Evolutionary conservation across 2,113 vertebrate genomes (phyloP).

Genomic region (Neoarius graeffei): DNA sequence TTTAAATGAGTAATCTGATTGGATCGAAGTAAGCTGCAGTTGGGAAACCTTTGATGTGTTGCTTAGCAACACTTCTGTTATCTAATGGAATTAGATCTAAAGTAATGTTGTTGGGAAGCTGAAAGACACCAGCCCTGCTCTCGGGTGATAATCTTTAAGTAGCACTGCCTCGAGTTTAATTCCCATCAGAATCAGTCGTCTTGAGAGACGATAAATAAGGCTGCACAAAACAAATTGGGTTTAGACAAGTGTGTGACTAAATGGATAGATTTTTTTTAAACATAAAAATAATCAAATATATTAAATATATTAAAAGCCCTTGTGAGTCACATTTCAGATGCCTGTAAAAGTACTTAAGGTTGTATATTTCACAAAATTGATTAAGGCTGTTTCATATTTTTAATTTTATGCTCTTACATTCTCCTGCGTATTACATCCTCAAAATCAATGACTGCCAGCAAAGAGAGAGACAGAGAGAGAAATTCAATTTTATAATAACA

Average conservation of each 20-base stretch:
- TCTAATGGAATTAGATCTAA: slow-evolving; percentile 21
- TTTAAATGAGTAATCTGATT: slow-evolving; percentile 6
- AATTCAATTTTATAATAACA: background rate
- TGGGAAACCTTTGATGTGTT: slow-evolving; percentile 13
- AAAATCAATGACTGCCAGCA: no score
- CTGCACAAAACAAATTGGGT: background rate
- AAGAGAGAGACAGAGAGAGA: no score
- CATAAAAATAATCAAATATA: background rate
- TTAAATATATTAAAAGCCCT: background rate
- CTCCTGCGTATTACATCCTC: background rate
- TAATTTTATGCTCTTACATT: background rate
- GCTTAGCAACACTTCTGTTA: slow-evolving; percentile 18
- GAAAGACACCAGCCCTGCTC: background rate
- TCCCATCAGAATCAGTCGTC: background rate
- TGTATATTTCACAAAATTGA: background rate
- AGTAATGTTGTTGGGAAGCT: slow-evolving; percentile 13
- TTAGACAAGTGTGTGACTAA: background rate
- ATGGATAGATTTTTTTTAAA: background rate
- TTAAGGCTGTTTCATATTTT: background rate
- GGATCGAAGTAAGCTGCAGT: slow-evolving; percentile 8
- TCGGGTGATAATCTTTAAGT: background rate
- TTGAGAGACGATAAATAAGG: background rate
- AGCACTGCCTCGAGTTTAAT: background rate
- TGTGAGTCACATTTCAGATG: background rate
- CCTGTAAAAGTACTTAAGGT: background rate